A percentile compares a stretch with the other conserved stretches of the same genome.
Evolutionary conservation across 2,888 invertebrate genomes (phyloP).

Genomic region (Callyntrura guangdongensis): DNA sequence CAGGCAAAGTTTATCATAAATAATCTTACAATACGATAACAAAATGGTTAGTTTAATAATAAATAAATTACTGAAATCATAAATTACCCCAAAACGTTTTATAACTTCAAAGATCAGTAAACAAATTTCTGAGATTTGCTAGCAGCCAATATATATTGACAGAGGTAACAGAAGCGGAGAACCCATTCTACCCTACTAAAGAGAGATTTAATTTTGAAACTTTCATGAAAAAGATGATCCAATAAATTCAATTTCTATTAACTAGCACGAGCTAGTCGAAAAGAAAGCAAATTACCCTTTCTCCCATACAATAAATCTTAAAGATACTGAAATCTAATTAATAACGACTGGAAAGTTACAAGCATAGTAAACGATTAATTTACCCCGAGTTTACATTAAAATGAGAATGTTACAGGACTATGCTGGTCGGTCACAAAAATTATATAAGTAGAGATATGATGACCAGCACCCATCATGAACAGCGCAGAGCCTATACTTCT

Average conservation of each 20-base stretch:
- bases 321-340: constrained; percentile 1
- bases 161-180: constrained; percentile 29
- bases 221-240: background rate
- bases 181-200: constrained; percentile 52
- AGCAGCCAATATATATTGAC: constrained; percentile 52
- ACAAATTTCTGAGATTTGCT: constrained; percentile 19
- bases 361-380: constrained; percentile 10
- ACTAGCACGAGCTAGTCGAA: background rate
- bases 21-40: constrained; percentile 13
- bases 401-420: constrained; percentile 78
- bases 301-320: constrained; percentile 14
- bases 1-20: constrained; percentile 45
- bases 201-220: background rate
- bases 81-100: constrained; percentile 59
- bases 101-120: constrained; percentile 30
- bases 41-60: constrained; percentile 38
- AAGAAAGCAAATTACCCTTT: constrained; percentile 29
- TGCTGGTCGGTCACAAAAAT: constrained; percentile 60
- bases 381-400: constrained; percentile 64
- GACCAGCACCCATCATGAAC: constrained; percentile 73
- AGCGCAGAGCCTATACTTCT: constrained; percentile 67
- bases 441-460: constrained; percentile 48
- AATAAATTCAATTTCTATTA: background rate
- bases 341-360: constrained; percentile 17
- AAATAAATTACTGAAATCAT: constrained; percentile 66